These are phyloP conservation scores for Hydractinia echinata DNA, from an alignment of 30 jellyfish, hydroid and myxozoan genomes.

Conservation along the genomic window DNA sequence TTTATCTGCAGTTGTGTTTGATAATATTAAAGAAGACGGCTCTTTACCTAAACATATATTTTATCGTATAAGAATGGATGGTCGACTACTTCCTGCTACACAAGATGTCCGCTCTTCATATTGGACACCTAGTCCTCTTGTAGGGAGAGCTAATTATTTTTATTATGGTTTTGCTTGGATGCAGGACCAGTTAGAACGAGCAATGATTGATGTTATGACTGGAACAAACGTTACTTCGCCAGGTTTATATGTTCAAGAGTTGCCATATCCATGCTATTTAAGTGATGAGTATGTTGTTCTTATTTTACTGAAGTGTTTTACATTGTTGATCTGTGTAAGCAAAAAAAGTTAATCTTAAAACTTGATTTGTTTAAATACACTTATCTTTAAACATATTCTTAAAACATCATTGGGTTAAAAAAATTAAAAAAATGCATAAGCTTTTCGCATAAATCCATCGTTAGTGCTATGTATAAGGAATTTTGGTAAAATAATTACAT, in stretches of 20 bases:
- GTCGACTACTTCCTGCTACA: constrained; percentile 69
- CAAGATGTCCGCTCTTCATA: constrained; percentile 69
- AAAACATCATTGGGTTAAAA: no score
- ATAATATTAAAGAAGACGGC: constrained; percentile 63
- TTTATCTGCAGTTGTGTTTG: constrained; percentile 72
- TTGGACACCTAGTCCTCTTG: constrained; percentile 93
- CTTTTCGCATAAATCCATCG: no score
- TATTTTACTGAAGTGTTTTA: neutral
- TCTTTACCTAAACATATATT: constrained; percentile 74
- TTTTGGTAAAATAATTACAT: no score
- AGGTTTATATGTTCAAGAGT: constrained; percentile 76
- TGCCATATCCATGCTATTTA: constrained; percentile 93
- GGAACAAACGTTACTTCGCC: constrained; percentile 77
- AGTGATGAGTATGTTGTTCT: constrained; percentile 68
- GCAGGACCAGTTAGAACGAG: constrained; percentile 94
- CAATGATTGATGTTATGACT: constrained; percentile 77
- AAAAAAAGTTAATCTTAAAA: no score
- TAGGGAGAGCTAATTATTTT: constrained; percentile 35
- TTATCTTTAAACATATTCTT: no score
- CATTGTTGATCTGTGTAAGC: neutral
- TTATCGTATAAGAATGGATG: constrained; percentile 88
- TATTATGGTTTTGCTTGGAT: constrained; percentile 88
- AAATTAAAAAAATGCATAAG: no score
- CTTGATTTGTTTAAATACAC: no score
- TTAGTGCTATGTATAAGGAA: no score